Evolutionary conservation across 2,888 invertebrate genomes (phyloP), one percentile per base, ranked within the genome.

Genomic region (Luperina nickerlii): DNA sequence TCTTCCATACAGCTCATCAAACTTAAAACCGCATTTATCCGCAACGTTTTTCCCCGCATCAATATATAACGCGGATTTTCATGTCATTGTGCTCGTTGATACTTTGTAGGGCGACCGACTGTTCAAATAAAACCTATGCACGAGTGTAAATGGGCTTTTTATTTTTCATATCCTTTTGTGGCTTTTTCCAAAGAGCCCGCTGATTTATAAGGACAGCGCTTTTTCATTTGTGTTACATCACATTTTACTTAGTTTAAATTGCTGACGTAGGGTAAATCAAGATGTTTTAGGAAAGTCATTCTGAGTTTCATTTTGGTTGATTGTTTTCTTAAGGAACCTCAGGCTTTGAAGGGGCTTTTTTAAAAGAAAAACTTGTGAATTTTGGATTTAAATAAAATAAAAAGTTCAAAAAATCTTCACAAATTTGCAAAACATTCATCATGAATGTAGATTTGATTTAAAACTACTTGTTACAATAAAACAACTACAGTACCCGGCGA

Each of bases 81-180:
- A 66, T 62, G 80, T 78, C 78, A 79, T 89, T 85, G 81, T 78
- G 7, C 32, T 83, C 83, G 51, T 38, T 83, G 51, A 68, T 42
- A 81, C 27, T 15, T 75, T 85, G 66, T n/a, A 51, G 51, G 72
- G 45, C 65, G 38, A 57, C 67, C 45, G 67, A 73, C 70, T 82
- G 79, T 74, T 87, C 84, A 76, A 88, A 88, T 89, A 86, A 89
- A 88, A 45, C 76, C 85, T 51, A 81, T 87, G 71, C 81, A 88
- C 42, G 79, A 68, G 77, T 83, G 82, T 84, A 83, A 89, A 89
- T 83, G 68, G 85, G 71, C 74, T 76, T 76, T 87, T 89, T 87
- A 84, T 86, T 85, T 87, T 88, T 85, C 81, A 84, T 88, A 76
- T 79, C 65, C 76, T 76, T 82, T 87, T 84, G 78, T 70, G 81